phyloP scores from a whole-genome alignment of 2,113 vertebrate species.

The Reinhardtius hippoglossoides region DNA sequence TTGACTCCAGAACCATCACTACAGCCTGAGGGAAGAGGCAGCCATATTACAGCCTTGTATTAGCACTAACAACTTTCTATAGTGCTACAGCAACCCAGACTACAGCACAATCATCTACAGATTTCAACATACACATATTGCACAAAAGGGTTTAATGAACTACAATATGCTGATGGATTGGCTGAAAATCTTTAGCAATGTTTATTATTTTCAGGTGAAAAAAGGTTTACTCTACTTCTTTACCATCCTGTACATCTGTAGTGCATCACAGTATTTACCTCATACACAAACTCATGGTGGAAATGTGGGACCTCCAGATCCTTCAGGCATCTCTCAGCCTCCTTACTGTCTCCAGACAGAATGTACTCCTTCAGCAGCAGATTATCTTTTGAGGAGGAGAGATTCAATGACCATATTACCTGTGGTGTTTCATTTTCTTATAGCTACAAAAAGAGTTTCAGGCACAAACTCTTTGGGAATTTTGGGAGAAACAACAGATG shows the following conservation, averaged over 20 bases:
- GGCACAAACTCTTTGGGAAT: background rate
- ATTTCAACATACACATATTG: too few species aligned
- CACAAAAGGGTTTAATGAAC: background rate
- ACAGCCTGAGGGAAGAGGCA: constrained; percentile 84
- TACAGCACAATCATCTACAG: background rate
- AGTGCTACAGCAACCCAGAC: background rate
- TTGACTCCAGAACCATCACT: constrained; percentile 97
- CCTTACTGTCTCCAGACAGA: constrained; percentile 91
- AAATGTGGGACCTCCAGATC: constrained; percentile 98
- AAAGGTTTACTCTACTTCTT: too few species aligned
- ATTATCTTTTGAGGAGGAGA: constrained; percentile 87
- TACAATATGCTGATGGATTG: background rate
- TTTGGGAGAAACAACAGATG: too few species aligned
- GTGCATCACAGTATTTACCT: constrained; percentile 82
- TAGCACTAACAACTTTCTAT: background rate
- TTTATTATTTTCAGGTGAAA: background rate
- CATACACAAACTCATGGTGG: constrained; percentile 97
- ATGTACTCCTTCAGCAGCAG: constrained; percentile 96
- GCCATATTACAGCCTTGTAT: background rate
- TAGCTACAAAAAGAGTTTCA: background rate
- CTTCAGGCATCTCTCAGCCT: constrained; percentile 94
- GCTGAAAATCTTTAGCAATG: background rate
- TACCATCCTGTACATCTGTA: background rate
- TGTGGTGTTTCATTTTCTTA: background rate
- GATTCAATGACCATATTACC: background rate